Evolutionary conservation across 2,888 invertebrate genomes (phyloP), one percentile per base, ranked within the genome.

Genomic region (Agonopterix arenella): DNA sequence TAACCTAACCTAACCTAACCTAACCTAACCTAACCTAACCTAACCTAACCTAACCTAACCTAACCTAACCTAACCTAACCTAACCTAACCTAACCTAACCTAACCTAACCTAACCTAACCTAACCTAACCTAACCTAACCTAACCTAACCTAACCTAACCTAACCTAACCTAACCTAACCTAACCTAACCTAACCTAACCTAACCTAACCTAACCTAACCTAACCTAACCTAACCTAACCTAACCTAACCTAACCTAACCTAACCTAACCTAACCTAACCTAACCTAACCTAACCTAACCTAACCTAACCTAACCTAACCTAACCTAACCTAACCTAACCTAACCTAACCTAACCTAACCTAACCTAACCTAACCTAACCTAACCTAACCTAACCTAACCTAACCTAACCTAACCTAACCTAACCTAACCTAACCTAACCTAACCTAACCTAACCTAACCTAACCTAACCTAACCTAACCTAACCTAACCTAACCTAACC

Each of bases 1-100:
- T 55, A 56, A 58, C 59, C 59, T 59, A 59, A 59, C 59, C 57
- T 56, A 56, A 57, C 54, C 57, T 57, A 53, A 53, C 51, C 54
- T 54, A 54, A 53, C 52, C 52, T 56, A 57, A 61, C 60, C 62
- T 61, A 60, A 62, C 60, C 62, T 60, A 60, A 61, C 61, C 62
- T 64, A 61, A 61, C 60, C 61, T 59, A 58, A 59, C 58, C 57
- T 58, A 56, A 57, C 57, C 55, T 57, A 55, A 62, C 57, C 59
- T 59, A 60, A 58, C 58, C 61, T 58, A 58, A 52, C 53, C 56
- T 55, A 57, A 59, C 53, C 56, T 55, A 57, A 60, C 58, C 55
- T 55, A 53, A 56, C 52, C 56, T 56, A 56, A 56, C 58, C 56
- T 58, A 58, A 59, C 57, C 57, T 59, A 57, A 59, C 55, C 59